phyloP scores from a whole-genome alignment of 37 sponge, comb jelly and placozoan species.

The Mnemiopsis leidyi region DNA sequence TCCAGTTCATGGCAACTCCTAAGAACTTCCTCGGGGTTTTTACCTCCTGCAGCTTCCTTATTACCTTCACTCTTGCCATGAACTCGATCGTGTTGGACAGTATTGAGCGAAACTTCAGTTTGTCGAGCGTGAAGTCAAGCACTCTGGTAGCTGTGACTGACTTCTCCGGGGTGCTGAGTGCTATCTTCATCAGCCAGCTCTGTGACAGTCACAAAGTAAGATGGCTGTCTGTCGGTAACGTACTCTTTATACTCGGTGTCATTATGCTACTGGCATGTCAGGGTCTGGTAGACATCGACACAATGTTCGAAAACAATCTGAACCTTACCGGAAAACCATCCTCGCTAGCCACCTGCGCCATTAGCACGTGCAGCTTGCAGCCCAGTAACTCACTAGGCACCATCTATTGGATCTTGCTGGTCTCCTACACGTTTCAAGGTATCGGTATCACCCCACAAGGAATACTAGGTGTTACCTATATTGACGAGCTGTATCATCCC shows the following conservation, averaged over 20 bases:
- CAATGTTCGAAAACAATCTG: background rate
- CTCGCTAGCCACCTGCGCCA: background rate
- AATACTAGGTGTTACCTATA: constrained; percentile 32
- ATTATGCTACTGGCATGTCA: background rate
- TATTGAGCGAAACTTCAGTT: constrained; percentile 8
- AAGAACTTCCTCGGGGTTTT: background rate
- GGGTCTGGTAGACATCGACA: background rate
- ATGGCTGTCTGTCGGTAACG: background rate
- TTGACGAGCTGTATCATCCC: background rate
- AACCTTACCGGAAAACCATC: background rate
- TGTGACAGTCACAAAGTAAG: background rate
- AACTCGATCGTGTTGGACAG: constrained; percentile 11
- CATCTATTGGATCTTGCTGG: background rate
- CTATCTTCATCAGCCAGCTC: constrained; percentile 5
- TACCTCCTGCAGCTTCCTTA: background rate
- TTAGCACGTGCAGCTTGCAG: background rate
- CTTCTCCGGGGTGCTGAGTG: background rate
- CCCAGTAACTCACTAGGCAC: background rate
- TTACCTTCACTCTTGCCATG: constrained; percentile 9
- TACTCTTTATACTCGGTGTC: background rate
- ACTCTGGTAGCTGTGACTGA: background rate
- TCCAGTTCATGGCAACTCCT: constrained; percentile 18
- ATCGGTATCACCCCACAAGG: constrained; percentile 30
- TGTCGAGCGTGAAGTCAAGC: constrained; percentile 26
- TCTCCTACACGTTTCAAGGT: background rate